phyloP scores from a whole-genome alignment of 2,113 vertebrate species.

The Triplophysa rosa region DNA sequence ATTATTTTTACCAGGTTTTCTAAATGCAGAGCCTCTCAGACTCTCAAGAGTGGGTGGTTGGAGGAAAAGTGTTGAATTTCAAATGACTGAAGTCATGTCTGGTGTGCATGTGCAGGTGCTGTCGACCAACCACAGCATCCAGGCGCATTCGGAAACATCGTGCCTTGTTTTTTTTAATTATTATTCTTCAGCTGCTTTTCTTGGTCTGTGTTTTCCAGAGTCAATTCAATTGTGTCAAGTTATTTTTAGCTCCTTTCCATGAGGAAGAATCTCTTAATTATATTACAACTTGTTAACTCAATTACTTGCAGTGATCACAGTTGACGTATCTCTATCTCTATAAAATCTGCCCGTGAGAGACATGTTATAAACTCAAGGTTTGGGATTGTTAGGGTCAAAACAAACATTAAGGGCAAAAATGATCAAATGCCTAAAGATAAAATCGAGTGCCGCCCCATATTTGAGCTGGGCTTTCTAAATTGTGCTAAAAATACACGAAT shows the following conservation, averaged over 20 bases:
- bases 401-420: not conserved
- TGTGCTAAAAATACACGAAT: not conserved
- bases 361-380: not conserved
- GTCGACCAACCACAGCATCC: too few relatives aligned
- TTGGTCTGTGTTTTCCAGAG: conserved; percentile 29
- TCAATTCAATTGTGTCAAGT: conserved; percentile 42
- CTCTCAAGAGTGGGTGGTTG: not conserved
- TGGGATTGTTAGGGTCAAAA: not conserved
- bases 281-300: conserved; percentile 54
- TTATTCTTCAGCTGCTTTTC: conserved; percentile 5
- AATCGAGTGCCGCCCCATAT: not conserved
- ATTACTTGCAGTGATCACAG: conserved; percentile 51
- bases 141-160: not conserved
- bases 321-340: conserved; percentile 27
- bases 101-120: not conserved
- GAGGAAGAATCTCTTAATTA: conserved; percentile 51
- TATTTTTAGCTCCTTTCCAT: conserved; percentile 52
- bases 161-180: not conserved
- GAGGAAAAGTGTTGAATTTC: not conserved
- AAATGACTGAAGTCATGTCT: conserved; percentile 7
- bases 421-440: not conserved
- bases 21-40: not conserved
- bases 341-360: conserved; percentile 14
- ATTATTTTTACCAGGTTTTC: conserved; percentile 35
- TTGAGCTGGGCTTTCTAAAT: too few relatives aligned